phyloP scores from a whole-genome alignment of 35 echinoderm and acorn worm genomes.

The Apostichopus parvimensis region DNA sequence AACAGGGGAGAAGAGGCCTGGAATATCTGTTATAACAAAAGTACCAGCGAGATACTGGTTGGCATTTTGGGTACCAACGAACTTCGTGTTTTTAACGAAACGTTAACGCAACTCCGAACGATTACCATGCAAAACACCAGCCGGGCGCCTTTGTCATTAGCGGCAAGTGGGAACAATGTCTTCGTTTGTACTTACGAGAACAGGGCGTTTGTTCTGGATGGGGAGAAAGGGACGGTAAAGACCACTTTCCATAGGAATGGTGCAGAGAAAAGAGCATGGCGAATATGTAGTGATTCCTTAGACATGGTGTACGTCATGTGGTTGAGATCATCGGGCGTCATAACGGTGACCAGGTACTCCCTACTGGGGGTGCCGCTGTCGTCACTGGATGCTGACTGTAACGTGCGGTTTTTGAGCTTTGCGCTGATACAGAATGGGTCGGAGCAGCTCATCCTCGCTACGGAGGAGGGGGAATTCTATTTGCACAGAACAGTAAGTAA shows the following conservation, averaged over 20 bases:
- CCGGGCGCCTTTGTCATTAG: slow-evolving; percentile 12
- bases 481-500: slow-evolving; percentile 28
- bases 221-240: slow-evolving; percentile 13
- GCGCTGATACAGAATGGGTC: slow-evolving; percentile 27
- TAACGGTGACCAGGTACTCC: slow-evolving; percentile 4
- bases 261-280: slow-evolving; percentile 29
- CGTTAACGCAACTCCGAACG: neutral
- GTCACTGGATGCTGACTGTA: slow-evolving; percentile 19
- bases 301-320: slow-evolving; percentile 52
- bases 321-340: neutral
- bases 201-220: slow-evolving; percentile 35
- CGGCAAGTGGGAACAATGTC: neutral
- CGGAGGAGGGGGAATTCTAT: slow-evolving; percentile 16
- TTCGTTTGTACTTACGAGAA: slow-evolving; percentile 44
- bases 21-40: slow-evolving; percentile 28
- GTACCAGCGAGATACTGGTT: neutral
- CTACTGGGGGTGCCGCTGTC: neutral
- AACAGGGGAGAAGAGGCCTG: slow-evolving; percentile 28
- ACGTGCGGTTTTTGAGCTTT: slow-evolving; percentile 25
- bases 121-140: neutral
- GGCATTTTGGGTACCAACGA: slow-evolving; percentile 41
- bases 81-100: slow-evolving; percentile 10
- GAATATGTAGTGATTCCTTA: slow-evolving; percentile 5
- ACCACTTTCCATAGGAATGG: slow-evolving; percentile 13
- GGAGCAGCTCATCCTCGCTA: neutral